Percentiles rank a stretch among this genome's conserved stretches.
Conservation (phyloP, 2,113 vertebrate genomes). For the Syngnathoides biaculeatus region DNA sequence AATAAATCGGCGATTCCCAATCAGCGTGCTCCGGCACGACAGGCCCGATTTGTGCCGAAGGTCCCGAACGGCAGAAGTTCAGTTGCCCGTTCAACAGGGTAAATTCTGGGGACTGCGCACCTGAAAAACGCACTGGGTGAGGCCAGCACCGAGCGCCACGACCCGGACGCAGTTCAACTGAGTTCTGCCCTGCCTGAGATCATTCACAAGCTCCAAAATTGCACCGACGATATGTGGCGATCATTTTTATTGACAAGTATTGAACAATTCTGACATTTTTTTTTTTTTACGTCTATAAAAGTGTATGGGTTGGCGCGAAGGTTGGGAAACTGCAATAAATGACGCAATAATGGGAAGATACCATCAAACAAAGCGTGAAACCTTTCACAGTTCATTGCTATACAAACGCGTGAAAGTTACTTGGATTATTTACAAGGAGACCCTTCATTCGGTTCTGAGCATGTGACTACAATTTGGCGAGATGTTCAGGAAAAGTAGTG, state of each 20-base stretch:
- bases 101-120: too few relatives aligned
- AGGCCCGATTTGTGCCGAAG: too few relatives aligned
- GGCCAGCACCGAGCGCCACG: too few relatives aligned
- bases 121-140: too few relatives aligned
- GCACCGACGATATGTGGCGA: not conserved
- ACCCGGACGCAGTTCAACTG: too few relatives aligned
- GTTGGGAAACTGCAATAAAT: not conserved
- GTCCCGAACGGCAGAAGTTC: too few relatives aligned
- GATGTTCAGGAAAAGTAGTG: not conserved
- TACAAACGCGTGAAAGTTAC: not conserved
- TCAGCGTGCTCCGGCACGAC: too few relatives aligned
- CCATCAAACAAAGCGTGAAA: not conserved
- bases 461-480: not conserved
- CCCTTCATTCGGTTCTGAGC: too few relatives aligned
- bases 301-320: not conserved
- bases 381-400: not conserved
- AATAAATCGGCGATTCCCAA: conserved; percentile 4
- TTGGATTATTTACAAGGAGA: not conserved
- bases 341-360: not conserved
- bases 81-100: too few relatives aligned
- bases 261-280: too few relatives aligned
- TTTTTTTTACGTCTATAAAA: too few relatives aligned
- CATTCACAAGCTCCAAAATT: not conserved
- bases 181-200: too few relatives aligned
- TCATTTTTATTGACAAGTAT: not conserved